phyloP scores from a whole-genome alignment of 2,797 vertebrate species.

The Macropus fuliginosus region DNA sequence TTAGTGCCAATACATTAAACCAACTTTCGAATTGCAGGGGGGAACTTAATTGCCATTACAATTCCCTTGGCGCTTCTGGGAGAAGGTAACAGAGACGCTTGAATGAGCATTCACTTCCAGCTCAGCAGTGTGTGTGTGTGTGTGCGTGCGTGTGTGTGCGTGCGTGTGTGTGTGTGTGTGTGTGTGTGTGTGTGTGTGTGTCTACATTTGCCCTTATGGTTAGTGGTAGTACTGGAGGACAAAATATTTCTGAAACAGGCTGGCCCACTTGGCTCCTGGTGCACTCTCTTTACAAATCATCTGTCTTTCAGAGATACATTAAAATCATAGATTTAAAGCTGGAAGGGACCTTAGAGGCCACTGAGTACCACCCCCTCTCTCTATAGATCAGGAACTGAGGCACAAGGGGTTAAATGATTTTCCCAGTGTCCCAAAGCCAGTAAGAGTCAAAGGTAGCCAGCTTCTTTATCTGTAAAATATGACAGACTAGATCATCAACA shows the following conservation, averaged over 20 bases:
- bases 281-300: background rate
- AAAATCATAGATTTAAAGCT: background rate
- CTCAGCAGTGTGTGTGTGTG: background rate
- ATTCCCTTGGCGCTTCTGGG: constrained; percentile 72
- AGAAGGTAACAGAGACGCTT: constrained; percentile 64
- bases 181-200: background rate
- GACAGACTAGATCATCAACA: background rate
- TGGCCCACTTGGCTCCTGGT: background rate
- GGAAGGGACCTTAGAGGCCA: background rate
- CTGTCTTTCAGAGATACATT: background rate
- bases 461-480: background rate
- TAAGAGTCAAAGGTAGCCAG: background rate
- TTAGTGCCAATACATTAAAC: constrained; percentile 80
- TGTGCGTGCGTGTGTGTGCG: background rate
- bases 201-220: background rate
- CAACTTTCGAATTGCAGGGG: constrained; percentile 75
- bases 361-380: background rate
- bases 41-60: constrained; percentile 80
- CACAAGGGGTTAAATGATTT: background rate
- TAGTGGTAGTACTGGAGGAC: background rate
- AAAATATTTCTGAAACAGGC: constrained; percentile 34
- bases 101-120: constrained; percentile 72
- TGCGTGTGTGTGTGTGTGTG: background rate
- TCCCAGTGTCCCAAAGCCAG: background rate
- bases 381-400: background rate